A percentile compares a stretch with the other conserved stretches of the same genome.
phyloP scores from a whole-genome alignment of 2,888 invertebrate species.

The Epistrophe eligans region DNA sequence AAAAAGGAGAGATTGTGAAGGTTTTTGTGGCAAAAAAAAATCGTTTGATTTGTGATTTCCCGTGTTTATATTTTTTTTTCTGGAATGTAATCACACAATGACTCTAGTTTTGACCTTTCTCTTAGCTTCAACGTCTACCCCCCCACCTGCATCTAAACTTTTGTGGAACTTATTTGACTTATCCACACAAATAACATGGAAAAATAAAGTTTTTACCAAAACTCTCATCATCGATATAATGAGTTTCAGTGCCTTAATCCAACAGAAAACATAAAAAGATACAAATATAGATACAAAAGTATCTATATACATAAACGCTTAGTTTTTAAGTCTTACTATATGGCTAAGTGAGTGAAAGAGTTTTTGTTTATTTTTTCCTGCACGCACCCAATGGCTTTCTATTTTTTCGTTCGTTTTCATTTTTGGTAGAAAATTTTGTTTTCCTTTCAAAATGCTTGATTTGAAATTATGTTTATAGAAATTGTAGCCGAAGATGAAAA shows the following conservation, averaged over 20 bases:
- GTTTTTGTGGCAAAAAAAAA: slow-evolving; percentile 22
- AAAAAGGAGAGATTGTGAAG: neutral
- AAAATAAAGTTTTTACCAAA: neutral
- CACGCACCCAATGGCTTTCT: slow-evolving; percentile 55
- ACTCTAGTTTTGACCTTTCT: slow-evolving; percentile 37
- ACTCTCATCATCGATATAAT: slow-evolving; percentile 28
- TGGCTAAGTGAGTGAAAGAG: slow-evolving; percentile 16
- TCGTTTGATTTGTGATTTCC: slow-evolving; percentile 25
- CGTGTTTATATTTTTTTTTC: slow-evolving; percentile 16
- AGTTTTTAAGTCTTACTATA: neutral
- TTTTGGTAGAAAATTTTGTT: slow-evolving; percentile 25
- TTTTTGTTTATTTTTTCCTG: slow-evolving; percentile 11
- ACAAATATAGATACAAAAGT: slow-evolving; percentile 53
- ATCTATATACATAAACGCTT: neutral
- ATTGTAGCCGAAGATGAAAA: neutral
- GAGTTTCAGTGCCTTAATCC: slow-evolving; percentile 58
- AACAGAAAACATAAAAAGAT: slow-evolving; percentile 26
- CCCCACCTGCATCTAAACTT: slow-evolving; percentile 21
- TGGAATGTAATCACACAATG: slow-evolving; percentile 10
- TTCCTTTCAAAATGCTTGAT: slow-evolving; percentile 23
- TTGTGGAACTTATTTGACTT: neutral
- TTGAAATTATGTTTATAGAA: neutral
- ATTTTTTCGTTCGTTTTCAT: slow-evolving; percentile 17
- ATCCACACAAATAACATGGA: neutral
- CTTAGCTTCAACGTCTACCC: neutral